Evolutionary conservation across 2,888 invertebrate species (phyloP), one percentile per base, ranked within the genome.

Genomic region (Drosophila rellima): DNA sequence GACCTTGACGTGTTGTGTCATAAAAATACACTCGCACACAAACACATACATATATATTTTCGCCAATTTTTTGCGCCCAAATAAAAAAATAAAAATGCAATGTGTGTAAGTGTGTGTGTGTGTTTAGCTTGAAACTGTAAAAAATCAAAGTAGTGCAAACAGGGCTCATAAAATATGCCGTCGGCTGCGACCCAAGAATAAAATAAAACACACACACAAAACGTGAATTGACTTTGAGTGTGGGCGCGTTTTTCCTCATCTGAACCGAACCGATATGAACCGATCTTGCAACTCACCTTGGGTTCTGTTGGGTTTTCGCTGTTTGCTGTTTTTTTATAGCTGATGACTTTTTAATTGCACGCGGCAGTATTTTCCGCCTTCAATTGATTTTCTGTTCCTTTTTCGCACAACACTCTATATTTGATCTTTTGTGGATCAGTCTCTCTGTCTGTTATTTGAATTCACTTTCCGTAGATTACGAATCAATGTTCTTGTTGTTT

Each of bases 101-200:
- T 20, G 29, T 8, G 15, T 17, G n/a, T 39, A n/a, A n/a, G 26
- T 55, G 20, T 48, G 23, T 31, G 17, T 45, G 10, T 61, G 48
- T 39, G 35, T 86, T 85, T 85, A 80, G 62, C 78, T 39, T 18
- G 87, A 89, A 86, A 86, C 64, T 70, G 89, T 86, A 87, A 86
- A 86, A 89, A 86, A 89, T 84, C 75, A 80, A 86, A 82, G 89
- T 89, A 84, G 89, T 88, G 80, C 89, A 86, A 83, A 48, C 64
- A 59, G 69, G 65, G 70, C 75, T 85, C 83, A 78, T 83, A 88
- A 87, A 63, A 64, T 66, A 52, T 70, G 74, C 87, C 87, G 84
- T 66, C 88, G 84, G 86, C 39, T 61, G 67, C 64, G 65, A 82
- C 57, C 45, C 62, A 44, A 20, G 33, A 29, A 26, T 15, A 59